A percentile compares a stretch with the other conserved stretches of the same genome.
Conservation (phyloP, 1,140 invertebrate species). For the Steinernema khuongi region DNA sequence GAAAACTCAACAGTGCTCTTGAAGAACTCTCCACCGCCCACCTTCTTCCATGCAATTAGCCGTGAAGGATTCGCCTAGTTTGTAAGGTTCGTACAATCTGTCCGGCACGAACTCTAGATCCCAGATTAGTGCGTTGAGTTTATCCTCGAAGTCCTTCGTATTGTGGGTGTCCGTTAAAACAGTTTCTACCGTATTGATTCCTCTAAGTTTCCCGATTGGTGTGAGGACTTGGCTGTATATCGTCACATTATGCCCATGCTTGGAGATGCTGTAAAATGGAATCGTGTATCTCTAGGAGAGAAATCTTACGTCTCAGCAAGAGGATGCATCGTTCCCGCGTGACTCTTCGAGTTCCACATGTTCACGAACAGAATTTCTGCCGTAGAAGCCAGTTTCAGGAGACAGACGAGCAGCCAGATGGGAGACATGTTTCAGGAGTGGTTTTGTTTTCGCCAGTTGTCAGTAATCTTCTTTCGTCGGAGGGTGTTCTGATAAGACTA, state of each 20-base stretch:
- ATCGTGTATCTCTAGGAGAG: neutral
- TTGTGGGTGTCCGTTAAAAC: neutral
- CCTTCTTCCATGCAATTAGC: too few relatives aligned
- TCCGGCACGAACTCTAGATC: neutral
- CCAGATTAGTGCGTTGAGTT: neutral
- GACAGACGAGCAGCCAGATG: neutral
- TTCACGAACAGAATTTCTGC: neutral
- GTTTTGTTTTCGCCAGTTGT: too few relatives aligned
- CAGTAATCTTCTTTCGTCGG: too few relatives aligned
- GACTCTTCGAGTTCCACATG: slow-evolving; percentile 15
- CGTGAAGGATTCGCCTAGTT: too few relatives aligned
- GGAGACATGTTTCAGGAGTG: too few relatives aligned
- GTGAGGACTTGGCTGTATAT: neutral
- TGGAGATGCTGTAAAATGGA: neutral
- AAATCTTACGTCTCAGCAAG: neutral
- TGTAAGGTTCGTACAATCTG: neutral
- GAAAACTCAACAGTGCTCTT: too few relatives aligned
- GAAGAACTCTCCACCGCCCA: too few relatives aligned
- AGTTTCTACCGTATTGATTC: neutral
- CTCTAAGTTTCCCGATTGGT: neutral
- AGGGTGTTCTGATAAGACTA: too few relatives aligned
- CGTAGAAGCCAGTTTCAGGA: neutral
- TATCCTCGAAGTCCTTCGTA: neutral
- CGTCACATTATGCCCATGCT: neutral
- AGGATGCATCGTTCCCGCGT: slow-evolving; percentile 6